phyloP scores from a whole-genome alignment of 2,888 invertebrate species.

The Sialis lutaria region DNA sequence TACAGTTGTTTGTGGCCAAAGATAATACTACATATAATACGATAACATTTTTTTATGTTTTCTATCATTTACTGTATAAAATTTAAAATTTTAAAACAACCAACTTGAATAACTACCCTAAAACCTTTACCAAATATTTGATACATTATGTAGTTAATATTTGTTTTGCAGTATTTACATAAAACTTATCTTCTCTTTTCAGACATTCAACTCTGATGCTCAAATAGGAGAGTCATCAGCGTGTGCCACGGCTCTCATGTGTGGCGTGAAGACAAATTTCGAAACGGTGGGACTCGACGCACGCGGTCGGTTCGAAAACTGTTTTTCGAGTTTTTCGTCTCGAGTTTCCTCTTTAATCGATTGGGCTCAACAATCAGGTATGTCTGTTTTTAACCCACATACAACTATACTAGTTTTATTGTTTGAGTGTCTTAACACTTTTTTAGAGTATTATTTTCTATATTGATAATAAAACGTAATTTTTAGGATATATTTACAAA shows the following conservation, averaged over 20 bases:
- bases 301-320: slow-evolving; percentile 36
- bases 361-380: slow-evolving; percentile 42
- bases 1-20: too few species aligned
- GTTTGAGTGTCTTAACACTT: too few species aligned
- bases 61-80: too few species aligned
- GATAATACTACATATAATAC: too few species aligned
- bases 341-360: slow-evolving; percentile 36
- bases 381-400: slow-evolving; percentile 9
- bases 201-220: slow-evolving; percentile 50
- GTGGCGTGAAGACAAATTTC: slow-evolving; percentile 48
- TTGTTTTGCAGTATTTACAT: not conserved
- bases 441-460: too few species aligned
- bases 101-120: too few species aligned
- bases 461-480: too few species aligned
- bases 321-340: slow-evolving; percentile 33
- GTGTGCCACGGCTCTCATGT: slow-evolving; percentile 46
- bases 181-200: slow-evolving; percentile 15
- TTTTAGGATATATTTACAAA: too few species aligned
- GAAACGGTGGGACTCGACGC: slow-evolving; percentile 43
- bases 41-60: too few species aligned
- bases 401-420: too few species aligned
- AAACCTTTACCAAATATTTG: too few species aligned
- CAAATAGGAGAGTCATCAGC: slow-evolving; percentile 51
- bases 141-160: not conserved
- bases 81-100: too few species aligned